Conservation (phyloP, 2,888 invertebrate genomes). For the Amphipoea oculea region DNA sequence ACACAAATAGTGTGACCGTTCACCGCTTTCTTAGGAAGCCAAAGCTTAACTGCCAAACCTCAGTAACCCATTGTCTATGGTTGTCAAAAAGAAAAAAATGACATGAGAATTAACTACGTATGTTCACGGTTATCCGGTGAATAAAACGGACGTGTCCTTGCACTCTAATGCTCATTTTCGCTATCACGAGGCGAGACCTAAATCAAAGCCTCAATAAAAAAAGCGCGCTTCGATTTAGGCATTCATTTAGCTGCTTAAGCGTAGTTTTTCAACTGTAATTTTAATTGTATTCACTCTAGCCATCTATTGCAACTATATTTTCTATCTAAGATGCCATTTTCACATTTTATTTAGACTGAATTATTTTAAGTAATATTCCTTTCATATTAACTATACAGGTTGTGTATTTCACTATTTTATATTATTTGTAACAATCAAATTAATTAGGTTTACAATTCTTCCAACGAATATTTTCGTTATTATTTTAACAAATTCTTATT, state of each 20-base stretch:
- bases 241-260: background rate
- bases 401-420: conserved; percentile 10
- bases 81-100: background rate
- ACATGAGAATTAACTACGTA: too few relatives aligned
- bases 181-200: background rate
- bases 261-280: background rate
- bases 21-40: too few relatives aligned
- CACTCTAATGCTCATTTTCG: too few relatives aligned
- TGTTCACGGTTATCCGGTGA: background rate
- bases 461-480: conserved; percentile 46
- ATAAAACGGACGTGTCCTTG: background rate
- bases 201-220: background rate
- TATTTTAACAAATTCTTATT: conserved; percentile 44
- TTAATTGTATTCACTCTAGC: background rate
- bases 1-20: background rate
- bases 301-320: conserved; percentile 9
- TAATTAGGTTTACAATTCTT: conserved; percentile 12
- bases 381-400: background rate
- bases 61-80: background rate
- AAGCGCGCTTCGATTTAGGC: background rate
- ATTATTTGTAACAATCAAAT: conserved; percentile 3
- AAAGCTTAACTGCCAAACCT: background rate
- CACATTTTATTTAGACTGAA: conserved; percentile 61
- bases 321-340: conserved; percentile 60
- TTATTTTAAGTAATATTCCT: conserved; percentile 46